Evolutionary conservation across 2,797 vertebrate genomes (phyloP), one percentile per base, ranked within the genome.

Genomic region (Balearica regulorum): DNA sequence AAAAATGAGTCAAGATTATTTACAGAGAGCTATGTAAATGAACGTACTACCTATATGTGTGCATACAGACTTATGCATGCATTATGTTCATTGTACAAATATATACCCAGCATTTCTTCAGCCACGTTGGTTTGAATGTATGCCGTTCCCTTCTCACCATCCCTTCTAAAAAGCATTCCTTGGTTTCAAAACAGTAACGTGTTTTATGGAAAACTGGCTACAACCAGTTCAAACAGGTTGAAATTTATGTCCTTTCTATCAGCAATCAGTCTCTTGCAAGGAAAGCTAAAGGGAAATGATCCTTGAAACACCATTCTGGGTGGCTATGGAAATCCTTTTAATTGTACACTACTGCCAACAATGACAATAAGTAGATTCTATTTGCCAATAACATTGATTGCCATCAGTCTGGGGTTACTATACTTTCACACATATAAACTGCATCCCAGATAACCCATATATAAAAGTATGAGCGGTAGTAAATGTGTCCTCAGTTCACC

Each of bases 241-340:
- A 87, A 83, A 96, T 96, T 85, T 89, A 83, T 66, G 68, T 81
- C 41, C 62, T 79, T 83, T 91, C 84, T 97, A 94, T 97, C 96
- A 70, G 96, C 83, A 66, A 86, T 96, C 95, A 76, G 93, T 92
- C 91, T 93, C 61, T 90, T 89, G 86, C 81, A 93, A 78, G 72
- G 83, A 89, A 95, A 95, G 83, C 21, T 92, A 86, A 86, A 96
- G 87, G 94, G 94, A 97, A 98, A 97, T 97, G 97, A 94, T 79
- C 96, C 97, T 96, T 96, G 94, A 97, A 95, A 91, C 72, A 65
- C 62, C 87, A 71, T 90, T 93, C 94, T 90, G 83, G 54, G 79
- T 82, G 58, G 64, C 86, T 95, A 21, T 83, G 96, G 95, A 96
- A 97, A 94, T 92, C 81, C 70, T 94, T 80, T 69, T 66, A 76